Conservation (phyloP, 2,113 vertebrate species). For the Condylura cristata region DNA sequence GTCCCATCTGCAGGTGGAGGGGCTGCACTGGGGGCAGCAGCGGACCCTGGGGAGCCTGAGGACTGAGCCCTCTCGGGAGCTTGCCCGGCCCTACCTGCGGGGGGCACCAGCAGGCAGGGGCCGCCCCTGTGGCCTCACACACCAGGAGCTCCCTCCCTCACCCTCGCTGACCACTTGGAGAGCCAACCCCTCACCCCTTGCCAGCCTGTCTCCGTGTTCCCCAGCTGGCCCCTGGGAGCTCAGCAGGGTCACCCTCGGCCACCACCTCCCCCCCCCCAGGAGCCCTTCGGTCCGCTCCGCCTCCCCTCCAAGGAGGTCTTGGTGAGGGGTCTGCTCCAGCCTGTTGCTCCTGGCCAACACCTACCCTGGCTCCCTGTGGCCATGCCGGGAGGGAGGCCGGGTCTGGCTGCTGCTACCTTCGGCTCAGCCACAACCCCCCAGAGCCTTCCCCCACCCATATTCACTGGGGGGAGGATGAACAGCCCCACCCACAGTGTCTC, state of each 20-base stretch:
- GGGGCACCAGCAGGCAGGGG: rapidly evolving
- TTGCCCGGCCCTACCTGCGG: not conserved
- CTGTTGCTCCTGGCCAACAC: not conserved
- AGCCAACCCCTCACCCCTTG: rapidly evolving
- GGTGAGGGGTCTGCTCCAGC: not conserved
- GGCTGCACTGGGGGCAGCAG: rapidly evolving
- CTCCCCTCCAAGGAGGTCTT: not conserved
- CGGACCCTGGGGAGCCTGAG: not conserved
- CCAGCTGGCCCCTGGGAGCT: not conserved
- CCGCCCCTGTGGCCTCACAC: not conserved
- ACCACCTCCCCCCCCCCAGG: not conserved
- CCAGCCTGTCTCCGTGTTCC: not conserved
- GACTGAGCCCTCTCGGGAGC: not conserved
- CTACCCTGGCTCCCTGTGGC: not conserved
- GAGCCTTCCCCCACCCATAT: not conserved
- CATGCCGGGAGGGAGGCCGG: rapidly evolving
- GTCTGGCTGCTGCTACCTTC: not conserved
- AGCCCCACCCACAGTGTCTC: not conserved
- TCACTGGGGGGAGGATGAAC: too few species aligned
- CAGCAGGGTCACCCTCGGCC: not conserved
- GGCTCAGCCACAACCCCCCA: not conserved
- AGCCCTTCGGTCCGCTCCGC: rapidly evolving
- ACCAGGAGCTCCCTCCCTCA: not conserved
- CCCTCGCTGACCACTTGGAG: not conserved
- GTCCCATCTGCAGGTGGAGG: not conserved